phyloP scores from a whole-genome alignment of 2,888 invertebrate genomes.

The Mythimna impura region DNA sequence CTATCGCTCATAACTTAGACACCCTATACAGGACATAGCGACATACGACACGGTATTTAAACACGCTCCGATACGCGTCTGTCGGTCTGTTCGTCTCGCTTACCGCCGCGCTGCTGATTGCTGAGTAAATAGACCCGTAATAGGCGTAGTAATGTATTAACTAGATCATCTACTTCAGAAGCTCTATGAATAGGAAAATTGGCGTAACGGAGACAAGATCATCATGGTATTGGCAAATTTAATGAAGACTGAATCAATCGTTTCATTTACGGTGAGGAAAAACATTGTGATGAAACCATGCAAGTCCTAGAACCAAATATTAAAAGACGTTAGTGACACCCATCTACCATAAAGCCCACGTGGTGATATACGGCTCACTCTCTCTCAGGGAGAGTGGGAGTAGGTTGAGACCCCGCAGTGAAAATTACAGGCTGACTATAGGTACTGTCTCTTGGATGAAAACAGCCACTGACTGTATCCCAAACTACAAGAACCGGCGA shows the following conservation, averaged over 20 bases:
- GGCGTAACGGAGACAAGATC: not conserved
- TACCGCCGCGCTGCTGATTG: constrained; percentile 27
- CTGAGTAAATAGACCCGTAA: constrained; percentile 47
- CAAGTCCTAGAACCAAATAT: no score
- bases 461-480: no score
- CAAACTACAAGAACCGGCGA: no score
- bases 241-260: not conserved
- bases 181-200: constrained; percentile 17
- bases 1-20: not conserved
- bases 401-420: no score
- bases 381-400: no score
- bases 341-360: no score
- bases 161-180: constrained; percentile 20
- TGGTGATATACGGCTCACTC: no score
- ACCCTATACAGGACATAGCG: constrained; percentile 48
- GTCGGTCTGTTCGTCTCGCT: constrained; percentile 48
- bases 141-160: constrained; percentile 47
- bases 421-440: no score
- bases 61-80: constrained; percentile 54
- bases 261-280: not conserved
- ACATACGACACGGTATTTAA: constrained; percentile 63
- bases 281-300: no score
- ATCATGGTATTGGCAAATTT: not conserved
- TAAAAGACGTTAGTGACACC: no score
- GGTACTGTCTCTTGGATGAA: no score